Conservation (phyloP, 2,113 vertebrate species). For the Atlantisia rogersi region DNA sequence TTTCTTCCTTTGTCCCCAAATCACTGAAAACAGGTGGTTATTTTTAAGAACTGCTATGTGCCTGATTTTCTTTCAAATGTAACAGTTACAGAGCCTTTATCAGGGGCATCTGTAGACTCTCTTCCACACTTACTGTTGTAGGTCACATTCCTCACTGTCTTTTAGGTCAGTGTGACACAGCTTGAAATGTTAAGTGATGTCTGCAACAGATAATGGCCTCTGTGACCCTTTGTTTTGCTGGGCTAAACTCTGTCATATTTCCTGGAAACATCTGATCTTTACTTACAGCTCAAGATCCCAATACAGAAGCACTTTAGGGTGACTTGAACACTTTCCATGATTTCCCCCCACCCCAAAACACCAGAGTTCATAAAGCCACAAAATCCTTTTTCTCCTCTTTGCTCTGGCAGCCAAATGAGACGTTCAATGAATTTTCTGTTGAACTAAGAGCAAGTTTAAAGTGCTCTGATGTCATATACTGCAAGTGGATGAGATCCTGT, state of each 20-base stretch:
- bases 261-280: not conserved
- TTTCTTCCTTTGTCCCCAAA: not conserved
- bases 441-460: not conserved
- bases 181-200: not conserved
- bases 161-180: not conserved
- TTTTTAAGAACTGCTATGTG: not conserved
- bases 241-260: not conserved
- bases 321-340: not conserved
- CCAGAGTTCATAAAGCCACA: not conserved
- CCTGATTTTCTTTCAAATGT: not conserved
- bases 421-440: not conserved
- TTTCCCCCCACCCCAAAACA: not conserved
- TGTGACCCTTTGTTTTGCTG: not conserved
- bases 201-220: not conserved
- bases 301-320: not conserved
- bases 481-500: not conserved
- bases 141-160: not conserved
- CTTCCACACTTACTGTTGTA: not conserved
- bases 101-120: not conserved
- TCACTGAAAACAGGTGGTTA: not conserved
- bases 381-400: not conserved
- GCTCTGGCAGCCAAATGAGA: not conserved
- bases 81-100: not conserved
- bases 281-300: not conserved
- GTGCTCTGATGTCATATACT: not conserved